A percentile compares a stretch with the other conserved stretches of the same genome.
Evolutionary conservation across 1,140 invertebrate species (phyloP).

Genomic region (Zaprionus inermis): DNA sequence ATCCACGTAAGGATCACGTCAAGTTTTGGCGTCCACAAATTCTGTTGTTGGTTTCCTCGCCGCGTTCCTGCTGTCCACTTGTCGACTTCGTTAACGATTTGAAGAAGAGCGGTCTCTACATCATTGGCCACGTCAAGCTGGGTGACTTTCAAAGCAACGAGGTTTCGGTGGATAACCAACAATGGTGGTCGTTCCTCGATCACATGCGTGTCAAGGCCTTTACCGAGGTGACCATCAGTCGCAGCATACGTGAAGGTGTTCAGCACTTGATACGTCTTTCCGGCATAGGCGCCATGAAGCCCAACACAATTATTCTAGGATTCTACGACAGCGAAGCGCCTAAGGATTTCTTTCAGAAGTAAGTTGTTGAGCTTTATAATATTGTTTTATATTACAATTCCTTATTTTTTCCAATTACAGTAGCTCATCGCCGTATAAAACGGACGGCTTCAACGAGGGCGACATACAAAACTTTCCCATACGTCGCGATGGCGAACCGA

Average conservation of each 20-base stretch:
- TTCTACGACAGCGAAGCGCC: conserved; percentile 93
- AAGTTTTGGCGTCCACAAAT: conserved; percentile 99
- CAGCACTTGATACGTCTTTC: conserved; percentile 96
- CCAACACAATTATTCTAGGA: conserved; percentile 96
- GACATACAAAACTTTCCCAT: conserved; percentile 84
- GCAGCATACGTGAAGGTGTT: conserved; percentile 93
- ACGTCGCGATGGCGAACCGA: conserved; percentile 70
- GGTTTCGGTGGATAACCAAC: conserved; percentile 92
- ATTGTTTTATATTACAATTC: conserved; percentile 7
- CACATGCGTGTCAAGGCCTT: conserved; percentile 97
- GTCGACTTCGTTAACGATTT: conserved; percentile 99
- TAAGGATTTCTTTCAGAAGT: conserved; percentile 90
- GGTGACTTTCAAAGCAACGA: conserved; percentile 86
- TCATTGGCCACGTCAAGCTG: conserved; percentile 95
- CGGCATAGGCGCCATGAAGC: conserved; percentile 99
- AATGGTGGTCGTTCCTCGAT: conserved; percentile 95
- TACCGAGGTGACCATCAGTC: conserved; percentile 96
- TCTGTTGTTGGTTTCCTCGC: conserved; percentile 95
- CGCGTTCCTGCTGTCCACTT: conserved; percentile 94
- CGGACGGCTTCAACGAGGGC: conserved; percentile 83
- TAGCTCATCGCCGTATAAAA: conserved; percentile 84
- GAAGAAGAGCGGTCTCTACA: conserved; percentile 98
- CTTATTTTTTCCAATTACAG: conserved; percentile 43
- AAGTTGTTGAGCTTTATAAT: conserved; percentile 25
- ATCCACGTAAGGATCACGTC: conserved; percentile 98